phyloP scores from a whole-genome alignment of 2,113 vertebrate species.

The Hippoglossus stenolepis region DNA sequence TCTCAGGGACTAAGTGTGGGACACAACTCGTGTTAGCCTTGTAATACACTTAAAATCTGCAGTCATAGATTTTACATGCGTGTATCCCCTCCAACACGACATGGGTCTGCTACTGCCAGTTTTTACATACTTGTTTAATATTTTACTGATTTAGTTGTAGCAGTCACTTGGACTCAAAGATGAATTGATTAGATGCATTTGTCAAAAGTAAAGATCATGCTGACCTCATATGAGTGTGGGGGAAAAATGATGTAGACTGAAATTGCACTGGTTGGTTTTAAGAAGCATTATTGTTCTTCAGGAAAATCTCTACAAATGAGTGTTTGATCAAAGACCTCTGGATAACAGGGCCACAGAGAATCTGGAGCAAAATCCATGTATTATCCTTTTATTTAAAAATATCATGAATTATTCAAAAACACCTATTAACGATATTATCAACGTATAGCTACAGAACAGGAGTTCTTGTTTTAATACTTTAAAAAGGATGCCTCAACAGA shows the following conservation, averaged over 20 bases:
- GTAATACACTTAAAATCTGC: neutral
- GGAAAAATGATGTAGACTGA: no score
- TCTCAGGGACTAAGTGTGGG: neutral
- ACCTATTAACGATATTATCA: neutral
- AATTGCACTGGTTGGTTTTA: neutral
- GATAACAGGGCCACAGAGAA: neutral
- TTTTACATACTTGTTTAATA: no score
- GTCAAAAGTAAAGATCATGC: no score
- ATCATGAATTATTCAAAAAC: no score
- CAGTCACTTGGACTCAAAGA: no score
- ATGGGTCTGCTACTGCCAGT: no score
- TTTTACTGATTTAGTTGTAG: no score
- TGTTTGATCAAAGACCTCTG: no score
- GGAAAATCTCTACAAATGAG: neutral
- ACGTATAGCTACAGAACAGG: neutral
- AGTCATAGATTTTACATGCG: neutral
- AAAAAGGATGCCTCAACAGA: neutral
- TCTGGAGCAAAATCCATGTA: neutral
- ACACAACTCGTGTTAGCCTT: neutral
- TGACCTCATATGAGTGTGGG: no score
- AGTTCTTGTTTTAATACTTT: neutral
- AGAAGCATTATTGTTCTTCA: neutral
- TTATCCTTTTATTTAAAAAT: neutral
- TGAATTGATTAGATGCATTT: no score
- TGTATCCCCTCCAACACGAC: neutral